A percentile compares a stretch with the other conserved stretches of the same genome.
Conservation (phyloP, 2,113 vertebrate genomes). For the Hystrix cristata region DNA sequence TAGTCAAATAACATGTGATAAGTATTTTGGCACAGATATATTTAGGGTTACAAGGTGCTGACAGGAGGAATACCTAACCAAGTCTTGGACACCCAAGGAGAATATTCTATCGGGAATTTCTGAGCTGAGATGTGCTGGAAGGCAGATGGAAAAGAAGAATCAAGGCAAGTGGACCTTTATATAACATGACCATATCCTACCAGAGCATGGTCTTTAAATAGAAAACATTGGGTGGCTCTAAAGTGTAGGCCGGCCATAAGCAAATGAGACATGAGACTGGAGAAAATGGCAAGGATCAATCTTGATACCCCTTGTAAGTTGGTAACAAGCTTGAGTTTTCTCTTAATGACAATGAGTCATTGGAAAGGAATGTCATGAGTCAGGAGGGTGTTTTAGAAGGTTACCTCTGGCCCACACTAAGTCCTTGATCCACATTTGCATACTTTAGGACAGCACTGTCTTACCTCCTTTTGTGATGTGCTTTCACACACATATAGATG, state of each 20-base stretch:
- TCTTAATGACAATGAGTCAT: neutral
- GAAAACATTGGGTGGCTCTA: neutral
- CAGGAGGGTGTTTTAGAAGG: neutral
- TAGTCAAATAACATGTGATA: neutral
- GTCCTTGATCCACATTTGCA: neutral
- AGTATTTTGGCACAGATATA: neutral
- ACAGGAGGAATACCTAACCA: neutral
- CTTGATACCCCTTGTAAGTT: neutral
- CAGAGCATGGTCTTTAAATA: neutral
- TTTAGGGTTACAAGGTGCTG: neutral
- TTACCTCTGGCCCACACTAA: neutral
- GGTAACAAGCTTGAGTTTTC: too few species aligned
- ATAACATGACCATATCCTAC: neutral
- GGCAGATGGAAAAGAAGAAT: neutral
- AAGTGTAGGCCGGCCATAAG: neutral
- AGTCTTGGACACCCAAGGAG: neutral
- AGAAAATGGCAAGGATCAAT: accelerated
- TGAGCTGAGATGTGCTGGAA: neutral
- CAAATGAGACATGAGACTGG: accelerated
- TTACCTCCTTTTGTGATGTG: neutral
- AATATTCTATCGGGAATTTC: accelerated
- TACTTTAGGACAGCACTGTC: accelerated
- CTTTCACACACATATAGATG: accelerated
- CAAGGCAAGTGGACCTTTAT: too few species aligned
- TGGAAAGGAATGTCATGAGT: neutral